These are phyloP conservation scores for Heterodera schachtii DNA, from an alignment of 1,140 invertebrate species.

Conservation along the genomic window DNA sequence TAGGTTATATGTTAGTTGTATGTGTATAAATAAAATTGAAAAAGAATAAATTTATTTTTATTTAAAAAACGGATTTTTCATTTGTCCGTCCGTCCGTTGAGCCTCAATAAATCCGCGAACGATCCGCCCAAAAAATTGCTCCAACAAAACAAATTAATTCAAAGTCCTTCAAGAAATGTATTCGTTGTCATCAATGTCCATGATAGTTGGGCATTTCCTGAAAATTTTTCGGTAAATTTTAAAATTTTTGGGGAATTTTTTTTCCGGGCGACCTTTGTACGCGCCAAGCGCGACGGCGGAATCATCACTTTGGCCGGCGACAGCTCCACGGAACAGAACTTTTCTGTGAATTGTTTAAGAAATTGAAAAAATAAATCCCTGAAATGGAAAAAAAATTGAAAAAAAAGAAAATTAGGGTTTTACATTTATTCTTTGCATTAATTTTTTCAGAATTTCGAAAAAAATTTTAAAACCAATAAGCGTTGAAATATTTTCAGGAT, in stretches of 20 bases:
- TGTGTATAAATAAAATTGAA: no score
- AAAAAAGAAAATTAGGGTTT: no score
- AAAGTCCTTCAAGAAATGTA: neutral
- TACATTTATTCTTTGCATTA: no score
- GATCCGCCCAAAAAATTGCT: neutral
- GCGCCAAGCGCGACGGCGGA: slow-evolving; percentile 22
- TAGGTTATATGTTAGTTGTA: no score
- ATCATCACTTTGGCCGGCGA: slow-evolving; percentile 23
- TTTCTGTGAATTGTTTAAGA: slow-evolving; percentile 12
- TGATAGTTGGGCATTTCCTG: slow-evolving; percentile 16
- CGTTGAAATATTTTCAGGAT: no score
- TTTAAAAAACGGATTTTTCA: neutral
- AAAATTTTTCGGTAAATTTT: neutral
- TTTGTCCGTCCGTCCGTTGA: neutral
- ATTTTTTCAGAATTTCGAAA: no score
- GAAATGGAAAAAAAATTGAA: neutral
- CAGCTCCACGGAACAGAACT: slow-evolving; percentile 34
- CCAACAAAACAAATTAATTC: neutral
- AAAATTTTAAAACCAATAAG: no score
- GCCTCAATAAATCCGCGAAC: neutral
- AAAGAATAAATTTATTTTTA: neutral
- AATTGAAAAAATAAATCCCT: no score
- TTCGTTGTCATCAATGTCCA: slow-evolving; percentile 4
- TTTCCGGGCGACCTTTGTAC: slow-evolving; percentile 23
- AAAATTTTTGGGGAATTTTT: neutral